Evolutionary conservation across 2,113 vertebrate species (phyloP), one percentile per base, ranked within the genome.

Genomic region (Mobula birostris): DNA sequence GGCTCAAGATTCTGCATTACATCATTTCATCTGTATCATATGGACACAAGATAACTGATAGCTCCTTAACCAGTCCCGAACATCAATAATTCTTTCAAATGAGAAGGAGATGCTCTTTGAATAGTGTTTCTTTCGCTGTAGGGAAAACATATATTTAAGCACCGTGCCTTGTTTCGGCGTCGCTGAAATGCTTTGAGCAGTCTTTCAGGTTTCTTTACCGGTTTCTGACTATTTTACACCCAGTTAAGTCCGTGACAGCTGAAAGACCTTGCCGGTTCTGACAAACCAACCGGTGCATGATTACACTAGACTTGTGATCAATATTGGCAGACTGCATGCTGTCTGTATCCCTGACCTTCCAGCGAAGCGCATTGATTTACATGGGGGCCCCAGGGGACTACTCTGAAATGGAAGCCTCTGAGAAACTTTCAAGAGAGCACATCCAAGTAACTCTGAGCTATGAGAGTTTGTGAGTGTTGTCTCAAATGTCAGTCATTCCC

Each of bases 301-400:
- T 27, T 40, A 40, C 70, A 7, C 70, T 56, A 74, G 85, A 21
- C 91, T 40, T 11, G 21, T 74, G 40, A 93, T 93, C 36, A 56
- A 93, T 93, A 76, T 56, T 40, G 91, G 74, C 68, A 72, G 91
- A 27, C 40, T 90, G 61, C 61, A 68, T 27, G 91, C 68, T 56
- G 48, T 32, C 15, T 15, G 24, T 76, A 70, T 56, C 68, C 91
- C 74, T 93, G 68, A 93, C 91, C 91, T 93, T 74, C n/a, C 91
- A 76, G 70, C 40, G 27, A 56, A 24, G 29, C 74, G 91, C 70
- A 93, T 93, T 72, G 68, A 93, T 76, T 93, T 93, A 36, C 70
- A 93, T 56, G 12, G 68, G 68, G 91, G 24, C 24, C 68, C 48
- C 91, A 74, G 36, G 61, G 70, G 70, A 93, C 9, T 93, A 6